Evolutionary conservation across 2,797 vertebrate genomes (phyloP), one percentile per base, ranked within the genome.

Genomic region (Rhabdophis nuchalis): DNA sequence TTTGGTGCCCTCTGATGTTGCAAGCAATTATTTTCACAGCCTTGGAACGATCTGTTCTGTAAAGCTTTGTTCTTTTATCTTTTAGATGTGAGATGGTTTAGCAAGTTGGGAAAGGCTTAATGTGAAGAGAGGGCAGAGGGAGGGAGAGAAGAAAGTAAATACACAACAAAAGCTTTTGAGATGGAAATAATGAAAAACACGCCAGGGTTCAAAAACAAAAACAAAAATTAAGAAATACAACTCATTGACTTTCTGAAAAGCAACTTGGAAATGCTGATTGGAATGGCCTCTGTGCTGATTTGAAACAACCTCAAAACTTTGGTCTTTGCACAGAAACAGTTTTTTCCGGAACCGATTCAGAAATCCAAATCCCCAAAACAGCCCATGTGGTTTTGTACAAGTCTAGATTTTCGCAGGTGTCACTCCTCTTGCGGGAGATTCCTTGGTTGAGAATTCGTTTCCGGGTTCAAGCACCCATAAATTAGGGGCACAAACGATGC

Each of bases 61-160:
- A 88, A 91, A 11, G 89, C 50, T 32, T 60, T 53, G 93, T 56
- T 46, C 89, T 93, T 18, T 1, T 57, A 91, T 91, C 86, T 86
- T 90, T 86, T 87, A 92, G 61, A 85, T n/a, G 85, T 64, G 32
- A 41, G 68, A 41, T 23, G 32, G 53, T 72, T 92, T 91, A 72
- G 41, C 87, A 64, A 60, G 27, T 57, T 29, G 46, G 58, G 77
- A 89, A 92, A 72, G 52, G 56, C 14, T 91, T 90, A 85, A 91
- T 2, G 85, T 11, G 0, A 88, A 72, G 92, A 60, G 77, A 23
- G 86, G 86, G 68, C 58, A 57, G 90, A 56, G 58, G 93, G 13
- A 52, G 27, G 54, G 20, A 32, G 53, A 18, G 53, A 56, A 32
- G 46, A 18, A 50, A 29, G 61, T 20, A 72, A 89, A 32, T 3